Conservation (phyloP, 2,888 invertebrate species). For the Diarsia dahlii region DNA sequence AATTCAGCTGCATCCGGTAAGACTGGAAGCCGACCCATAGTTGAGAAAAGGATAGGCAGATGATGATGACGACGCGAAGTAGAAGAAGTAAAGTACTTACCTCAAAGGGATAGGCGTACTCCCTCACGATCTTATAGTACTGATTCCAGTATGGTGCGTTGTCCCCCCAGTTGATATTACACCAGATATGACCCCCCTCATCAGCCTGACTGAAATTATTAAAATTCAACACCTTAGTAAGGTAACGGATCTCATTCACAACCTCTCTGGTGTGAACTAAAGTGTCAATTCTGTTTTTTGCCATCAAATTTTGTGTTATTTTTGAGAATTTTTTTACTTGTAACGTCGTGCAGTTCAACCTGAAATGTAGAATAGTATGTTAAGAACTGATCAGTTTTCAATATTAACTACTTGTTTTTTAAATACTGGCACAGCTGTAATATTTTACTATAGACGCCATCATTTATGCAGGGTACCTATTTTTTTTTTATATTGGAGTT, state of each 20-base stretch:
- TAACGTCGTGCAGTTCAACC: conserved; percentile 84
- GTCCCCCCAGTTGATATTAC: conserved; percentile 87
- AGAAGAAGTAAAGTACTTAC: conserved; percentile 52
- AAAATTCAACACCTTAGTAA: conserved; percentile 82
- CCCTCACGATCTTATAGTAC: conserved; percentile 82
- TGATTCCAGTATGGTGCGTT: conserved; percentile 89
- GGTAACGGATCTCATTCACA: conserved; percentile 80
- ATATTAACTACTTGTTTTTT: not conserved
- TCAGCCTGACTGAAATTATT: conserved; percentile 68
- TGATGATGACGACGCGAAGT: too few species aligned
- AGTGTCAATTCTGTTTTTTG: conserved; percentile 79
- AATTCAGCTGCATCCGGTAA: too few species aligned
- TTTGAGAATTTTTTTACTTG: conserved; percentile 86
- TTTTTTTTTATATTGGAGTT: too few species aligned
- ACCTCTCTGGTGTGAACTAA: conserved; percentile 81
- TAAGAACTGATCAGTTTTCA: not conserved
- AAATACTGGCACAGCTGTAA: not conserved
- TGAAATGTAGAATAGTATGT: conserved; percentile 66
- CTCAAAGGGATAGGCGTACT: conserved; percentile 85
- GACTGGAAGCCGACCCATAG: too few species aligned
- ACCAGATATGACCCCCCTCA: conserved; percentile 73
- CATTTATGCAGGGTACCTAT: not conserved
- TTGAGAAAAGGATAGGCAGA: too few species aligned
- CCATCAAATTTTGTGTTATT: conserved; percentile 81
- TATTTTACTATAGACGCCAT: too few species aligned